Base-by-base conservation (phyloP, 2,888 invertebrate species). In the Malacosoma neustria region DNA sequence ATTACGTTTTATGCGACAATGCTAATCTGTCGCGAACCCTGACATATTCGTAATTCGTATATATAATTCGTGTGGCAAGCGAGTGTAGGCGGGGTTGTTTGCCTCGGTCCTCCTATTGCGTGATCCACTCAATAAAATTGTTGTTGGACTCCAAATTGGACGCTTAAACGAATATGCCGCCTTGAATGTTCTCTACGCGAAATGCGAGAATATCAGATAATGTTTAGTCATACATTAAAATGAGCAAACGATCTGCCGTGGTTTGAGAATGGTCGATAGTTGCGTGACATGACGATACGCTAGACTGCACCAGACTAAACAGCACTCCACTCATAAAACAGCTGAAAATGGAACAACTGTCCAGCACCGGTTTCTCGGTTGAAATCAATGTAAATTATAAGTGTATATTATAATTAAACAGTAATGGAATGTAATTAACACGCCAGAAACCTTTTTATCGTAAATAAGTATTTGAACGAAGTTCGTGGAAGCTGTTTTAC, bases 101-200 rank as follows among this genome's bases (percentile, higher is more conserved):
- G 76, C 80, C 82, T 82, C 77, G 76, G 46, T 61, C 62, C 67
- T 65, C 59, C 69, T 68, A 72, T 76, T 77, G 75, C 80, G 77
- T 72, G 80, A 72, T 70, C 61, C 58, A 66, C 72, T 70, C 71
- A 71, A 77, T 77, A 75, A 72, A 75, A 74, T 69, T 68, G 70
- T 61, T 70, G 68, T 68, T 66, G 57, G 61, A 59, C 58, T 63
- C 65, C 59, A 67, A 74, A 70, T 72, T 70, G 64, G 61, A 59
- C 63, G 53, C 61, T 61, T 63, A 64, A 65, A 60, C 49, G 56
- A 57, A 61, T 56, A 55, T 41, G 44, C 55, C 57, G 54, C 49
- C 52, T 39, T 33, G 11, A 33, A 33, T 22, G 31, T 30, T 33
- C 44, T 49, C 45, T 43, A 48, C 42, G 42, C 45, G 39, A 51